These are phyloP conservation scores for Esox niger DNA, from an alignment of 2,113 vertebrate genomes.

Conservation along the genomic window DNA sequence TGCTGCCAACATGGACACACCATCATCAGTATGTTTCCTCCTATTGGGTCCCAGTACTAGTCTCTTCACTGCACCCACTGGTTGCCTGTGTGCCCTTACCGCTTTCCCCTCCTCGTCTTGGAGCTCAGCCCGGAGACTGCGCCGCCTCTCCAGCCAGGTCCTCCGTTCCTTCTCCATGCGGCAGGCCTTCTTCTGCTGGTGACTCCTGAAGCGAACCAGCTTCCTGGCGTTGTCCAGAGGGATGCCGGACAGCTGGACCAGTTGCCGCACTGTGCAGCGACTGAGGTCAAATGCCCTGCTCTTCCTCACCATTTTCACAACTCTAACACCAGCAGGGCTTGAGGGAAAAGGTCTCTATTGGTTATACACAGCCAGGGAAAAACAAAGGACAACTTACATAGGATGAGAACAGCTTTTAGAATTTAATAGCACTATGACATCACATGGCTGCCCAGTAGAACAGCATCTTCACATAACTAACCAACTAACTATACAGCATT, in stretches of 20 bases:
- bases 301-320: conserved; percentile 3
- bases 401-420: background rate
- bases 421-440: background rate
- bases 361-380: background rate
- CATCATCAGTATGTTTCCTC: background rate
- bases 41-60: background rate
- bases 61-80: background rate
- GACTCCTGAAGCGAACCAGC: conserved; percentile 6
- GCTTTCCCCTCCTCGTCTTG: background rate
- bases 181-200: background rate
- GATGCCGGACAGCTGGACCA: conserved; percentile 22
- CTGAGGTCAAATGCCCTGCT: conserved; percentile 24
- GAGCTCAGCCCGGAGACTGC: background rate
- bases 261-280: conserved; percentile 19
- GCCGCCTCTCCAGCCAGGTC: background rate
- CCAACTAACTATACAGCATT: background rate
- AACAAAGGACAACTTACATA: too few relatives aligned
- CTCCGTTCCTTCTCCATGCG: conserved; percentile 3
- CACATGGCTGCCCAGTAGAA: background rate
- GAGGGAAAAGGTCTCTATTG: background rate
- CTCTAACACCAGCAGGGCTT: background rate
- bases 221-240: conserved; percentile 12
- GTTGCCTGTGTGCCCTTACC: background rate
- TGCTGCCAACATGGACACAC: background rate
- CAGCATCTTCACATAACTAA: background rate